Base-by-base conservation (phyloP, 23 tunicate species). In the Clavelina lepadiformis region DNA sequence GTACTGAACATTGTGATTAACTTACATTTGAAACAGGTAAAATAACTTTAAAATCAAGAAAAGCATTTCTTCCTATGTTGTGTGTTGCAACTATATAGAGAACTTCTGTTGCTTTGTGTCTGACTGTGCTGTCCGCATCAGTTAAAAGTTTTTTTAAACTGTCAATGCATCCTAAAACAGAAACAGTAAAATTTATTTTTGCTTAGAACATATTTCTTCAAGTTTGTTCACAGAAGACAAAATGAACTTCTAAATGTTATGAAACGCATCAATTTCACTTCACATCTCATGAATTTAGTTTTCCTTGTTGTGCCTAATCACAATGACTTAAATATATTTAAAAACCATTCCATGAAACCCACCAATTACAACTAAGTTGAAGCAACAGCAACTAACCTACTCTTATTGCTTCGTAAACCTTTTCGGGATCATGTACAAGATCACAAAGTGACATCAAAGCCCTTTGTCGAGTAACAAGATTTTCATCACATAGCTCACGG, bases 51-150 rank as follows among this genome's bases (percentile, higher is more conserved):
- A 37, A 70, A 8, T 80, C 75, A n/a, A 80, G 67, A 53, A 88
- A 88, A n/a, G 82, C 79, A 31, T 67, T 63, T 51, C 96, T 52
- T 3, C 96, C 87, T 46, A 80, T 82, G 61, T 76, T 88, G 37
- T 88, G 96, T 26, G 73, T 63, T 27, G 85, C 96, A 72, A 83
- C 81, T 5, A 80, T 74, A 22, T 47, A 74, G 5, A 88, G 72
- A 18, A 80, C 87, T 68, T 88, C 87, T 28, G 83, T 80, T 51
- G 96, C 51, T 73, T 88, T 88, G 22, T 88, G 96, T 22, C 96
- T 45, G 11, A 88, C 86, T 28, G 96, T 88, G 76, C 77, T 76
- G 67, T 88, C 87, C 5, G 56, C 18, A 56, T 88, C 96, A 23
- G 50, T 72, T 50, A 88, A 53, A 21, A 88, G 46, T 2, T 88